These are phyloP conservation scores for Sylvilagus bachmani DNA, from an alignment of 2,113 vertebrate species.

Conservation along the genomic window DNA sequence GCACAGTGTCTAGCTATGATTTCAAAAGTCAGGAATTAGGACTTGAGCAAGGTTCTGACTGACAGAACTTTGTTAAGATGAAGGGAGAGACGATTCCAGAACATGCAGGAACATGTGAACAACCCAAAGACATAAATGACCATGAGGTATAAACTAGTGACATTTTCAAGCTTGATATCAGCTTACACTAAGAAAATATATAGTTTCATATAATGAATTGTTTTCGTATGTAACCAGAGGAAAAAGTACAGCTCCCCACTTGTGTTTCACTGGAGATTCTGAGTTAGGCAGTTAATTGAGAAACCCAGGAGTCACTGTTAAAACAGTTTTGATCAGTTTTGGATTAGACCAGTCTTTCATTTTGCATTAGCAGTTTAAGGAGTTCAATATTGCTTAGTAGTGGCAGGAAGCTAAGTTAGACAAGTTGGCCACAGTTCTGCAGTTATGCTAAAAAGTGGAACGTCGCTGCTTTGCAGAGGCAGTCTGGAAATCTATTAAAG, in stretches of 20 bases:
- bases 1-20: not conserved
- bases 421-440: not conserved
- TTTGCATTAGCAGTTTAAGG: not conserved
- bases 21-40: not conserved
- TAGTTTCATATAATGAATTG: not conserved
- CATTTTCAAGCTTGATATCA: not conserved
- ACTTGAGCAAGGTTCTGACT: not conserved
- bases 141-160: not conserved
- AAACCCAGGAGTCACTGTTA: not conserved
- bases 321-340: not conserved
- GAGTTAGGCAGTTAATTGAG: not conserved
- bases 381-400: not conserved
- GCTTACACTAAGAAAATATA: not conserved
- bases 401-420: not conserved
- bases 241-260: not conserved
- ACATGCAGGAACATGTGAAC: not conserved
- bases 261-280: not conserved
- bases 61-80: not conserved
- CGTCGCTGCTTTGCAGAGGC: not conserved
- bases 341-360: not conserved
- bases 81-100: not conserved
- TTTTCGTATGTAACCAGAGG: not conserved
- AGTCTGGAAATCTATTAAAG: not conserved
- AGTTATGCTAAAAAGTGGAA: not conserved
- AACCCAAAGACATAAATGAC: slow-evolving; percentile 35